Percentiles rank a stretch among this genome's conserved stretches.
Evolutionary conservation across 2,888 invertebrate species (phyloP).

Genomic region (Rotaria magnacalcarata): DNA sequence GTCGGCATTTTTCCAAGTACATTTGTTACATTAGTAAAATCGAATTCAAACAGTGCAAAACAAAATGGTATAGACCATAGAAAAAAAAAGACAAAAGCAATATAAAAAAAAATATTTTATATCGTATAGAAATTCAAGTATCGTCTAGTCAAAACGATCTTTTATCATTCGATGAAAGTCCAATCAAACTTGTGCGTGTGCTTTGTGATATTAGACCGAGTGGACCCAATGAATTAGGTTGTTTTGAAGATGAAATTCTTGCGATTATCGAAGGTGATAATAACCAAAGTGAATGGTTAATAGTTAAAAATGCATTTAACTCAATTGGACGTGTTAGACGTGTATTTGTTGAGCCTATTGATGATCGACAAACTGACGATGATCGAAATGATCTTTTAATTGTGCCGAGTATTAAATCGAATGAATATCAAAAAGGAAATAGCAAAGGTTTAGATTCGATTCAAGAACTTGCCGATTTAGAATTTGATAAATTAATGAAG

Average conservation of each 20-base stretch:
- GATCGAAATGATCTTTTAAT: background rate
- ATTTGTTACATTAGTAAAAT: constrained; percentile 24
- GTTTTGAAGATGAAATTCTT: constrained; percentile 34
- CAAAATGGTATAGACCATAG: background rate
- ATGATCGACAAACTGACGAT: background rate
- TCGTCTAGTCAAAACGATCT: background rate
- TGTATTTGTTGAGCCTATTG: background rate
- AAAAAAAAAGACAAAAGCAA: background rate
- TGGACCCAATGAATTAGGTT: background rate
- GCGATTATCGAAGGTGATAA: background rate
- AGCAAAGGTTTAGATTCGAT: background rate
- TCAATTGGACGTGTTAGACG: constrained; percentile 23
- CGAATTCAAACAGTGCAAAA: background rate
- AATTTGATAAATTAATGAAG: background rate
- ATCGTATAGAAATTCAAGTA: background rate
- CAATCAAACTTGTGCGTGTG: background rate
- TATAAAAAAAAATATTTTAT: background rate
- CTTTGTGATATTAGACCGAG: constrained; percentile 11
- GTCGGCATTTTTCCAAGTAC: constrained; percentile 12
- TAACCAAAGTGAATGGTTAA: background rate
- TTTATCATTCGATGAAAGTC: background rate
- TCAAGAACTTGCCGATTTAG: background rate
- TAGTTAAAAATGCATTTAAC: constrained; percentile 28
- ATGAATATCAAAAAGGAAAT: background rate
- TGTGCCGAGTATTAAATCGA: background rate